phyloP scores from a whole-genome alignment of 2,888 invertebrate genomes.

The Metallyticus violacea region DNA sequence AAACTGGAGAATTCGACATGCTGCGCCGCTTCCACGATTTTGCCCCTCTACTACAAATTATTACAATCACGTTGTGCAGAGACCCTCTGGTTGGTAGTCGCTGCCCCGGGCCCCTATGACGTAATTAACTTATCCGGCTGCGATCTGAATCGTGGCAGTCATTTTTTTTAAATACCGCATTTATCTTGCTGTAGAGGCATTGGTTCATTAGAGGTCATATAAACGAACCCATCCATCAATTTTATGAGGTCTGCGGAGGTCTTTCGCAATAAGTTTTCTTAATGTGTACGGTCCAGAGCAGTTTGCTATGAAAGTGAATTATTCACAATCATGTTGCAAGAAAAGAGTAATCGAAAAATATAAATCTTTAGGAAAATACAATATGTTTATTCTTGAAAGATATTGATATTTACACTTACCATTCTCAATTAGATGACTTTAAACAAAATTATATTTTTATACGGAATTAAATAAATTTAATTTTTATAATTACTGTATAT shows the following conservation, averaged over 20 bases:
- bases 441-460: too few relatives aligned
- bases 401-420: too few relatives aligned
- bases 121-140: slow-evolving; percentile 1
- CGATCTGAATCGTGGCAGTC: neutral
- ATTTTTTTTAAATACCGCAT: neutral
- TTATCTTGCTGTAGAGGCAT: neutral
- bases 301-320: neutral
- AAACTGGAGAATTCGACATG: neutral
- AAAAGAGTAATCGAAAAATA: too few relatives aligned
- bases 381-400: too few relatives aligned
- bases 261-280: too few relatives aligned
- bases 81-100: neutral
- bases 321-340: neutral
- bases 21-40: neutral
- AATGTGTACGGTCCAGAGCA: neutral
- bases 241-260: neutral
- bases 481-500: too few relatives aligned
- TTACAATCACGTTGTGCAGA: neutral
- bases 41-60: neutral
- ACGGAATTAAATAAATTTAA: too few relatives aligned
- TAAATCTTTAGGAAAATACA: too few relatives aligned
- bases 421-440: too few relatives aligned
- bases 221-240: neutral
- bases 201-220: neutral
- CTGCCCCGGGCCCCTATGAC: neutral